Evolutionary conservation across 2,113 vertebrate genomes (phyloP), one percentile per base, ranked within the genome.

Genomic region (Calyptommatus sinebrachiatus): DNA sequence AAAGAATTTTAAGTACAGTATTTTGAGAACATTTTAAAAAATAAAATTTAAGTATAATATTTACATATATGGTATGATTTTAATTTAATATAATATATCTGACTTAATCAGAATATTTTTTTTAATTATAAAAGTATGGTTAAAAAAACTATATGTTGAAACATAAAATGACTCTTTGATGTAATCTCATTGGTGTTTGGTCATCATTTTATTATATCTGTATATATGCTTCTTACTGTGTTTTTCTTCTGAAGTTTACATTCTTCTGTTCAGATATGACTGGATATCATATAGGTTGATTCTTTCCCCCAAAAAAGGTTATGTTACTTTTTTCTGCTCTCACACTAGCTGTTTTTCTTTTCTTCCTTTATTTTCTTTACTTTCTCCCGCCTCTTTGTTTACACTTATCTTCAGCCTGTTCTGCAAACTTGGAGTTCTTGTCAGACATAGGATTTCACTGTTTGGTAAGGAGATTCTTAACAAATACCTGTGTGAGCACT

Each of bases 391-490:
- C 93, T 83, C 90, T 90, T 89, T 93, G 78, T 92, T 92, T 93
- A 91, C 88, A 90, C 90, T 95, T 90, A 90, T 93, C 94, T 96
- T 95, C 94, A 99, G 98, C 96, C 97, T 99, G 90, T 98, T 99
- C 97, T 99, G 98, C 97, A 99, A 99, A 97, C 97, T 99, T 92
- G 98, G 97, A 96, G 97, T 99, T 96, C 98, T 99, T 97, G 97
- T 99, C 96, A 98, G 98, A 96, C 96, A 99, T 96, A 98, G 98
- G 97, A 99, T 99, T 94, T 99, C 98, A 91, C 95, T 99, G 86
- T 99, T 99, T 97, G 98, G 98, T 99, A 99, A 99, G 98, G 92
- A 95, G 89, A 94, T 93, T 92, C 90, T 93, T 93, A 91, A 91
- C 82, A 88, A 92, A 90, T 91, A 89, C 83, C 76, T 89, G 94